These are phyloP conservation scores for Lagorchestes hirsutus DNA, from an alignment of 2,797 vertebrate species.

Conservation along the genomic window DNA sequence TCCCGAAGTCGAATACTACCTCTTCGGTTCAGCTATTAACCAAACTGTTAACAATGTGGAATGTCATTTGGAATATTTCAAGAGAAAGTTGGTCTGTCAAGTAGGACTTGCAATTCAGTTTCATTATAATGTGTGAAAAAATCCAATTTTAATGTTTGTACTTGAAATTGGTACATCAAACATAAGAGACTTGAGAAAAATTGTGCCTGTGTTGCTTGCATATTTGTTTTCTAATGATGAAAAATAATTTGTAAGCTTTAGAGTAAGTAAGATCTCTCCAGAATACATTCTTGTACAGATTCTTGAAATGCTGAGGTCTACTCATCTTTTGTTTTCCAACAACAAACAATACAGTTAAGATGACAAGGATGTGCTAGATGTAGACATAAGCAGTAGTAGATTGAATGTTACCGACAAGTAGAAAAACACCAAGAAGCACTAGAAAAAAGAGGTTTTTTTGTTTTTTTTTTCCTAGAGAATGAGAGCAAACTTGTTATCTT, in stretches of 20 bases:
- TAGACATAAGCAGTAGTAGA: no score
- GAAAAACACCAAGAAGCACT: neutral
- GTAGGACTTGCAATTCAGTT: neutral
- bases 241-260: neutral
- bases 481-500: neutral
- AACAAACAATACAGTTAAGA: neutral
- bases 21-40: neutral
- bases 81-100: neutral
- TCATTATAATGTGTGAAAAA: neutral
- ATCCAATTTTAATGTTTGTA: neutral
- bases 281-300: no score
- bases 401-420: neutral
- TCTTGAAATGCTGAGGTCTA: neutral
- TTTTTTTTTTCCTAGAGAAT: neutral
- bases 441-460: neutral
- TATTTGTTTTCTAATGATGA: neutral
- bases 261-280: neutral
- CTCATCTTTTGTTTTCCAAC: no score
- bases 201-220: neutral
- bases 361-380: neutral
- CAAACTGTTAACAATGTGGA: neutral
- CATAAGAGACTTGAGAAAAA: neutral
- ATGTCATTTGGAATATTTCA: neutral
- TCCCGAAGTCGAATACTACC: neutral
- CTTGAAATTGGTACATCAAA: neutral